Percentiles rank a stretch among this genome's conserved stretches.
phyloP scores from a whole-genome alignment of 1,140 invertebrate genomes.

The Polypedilum pembai region DNA sequence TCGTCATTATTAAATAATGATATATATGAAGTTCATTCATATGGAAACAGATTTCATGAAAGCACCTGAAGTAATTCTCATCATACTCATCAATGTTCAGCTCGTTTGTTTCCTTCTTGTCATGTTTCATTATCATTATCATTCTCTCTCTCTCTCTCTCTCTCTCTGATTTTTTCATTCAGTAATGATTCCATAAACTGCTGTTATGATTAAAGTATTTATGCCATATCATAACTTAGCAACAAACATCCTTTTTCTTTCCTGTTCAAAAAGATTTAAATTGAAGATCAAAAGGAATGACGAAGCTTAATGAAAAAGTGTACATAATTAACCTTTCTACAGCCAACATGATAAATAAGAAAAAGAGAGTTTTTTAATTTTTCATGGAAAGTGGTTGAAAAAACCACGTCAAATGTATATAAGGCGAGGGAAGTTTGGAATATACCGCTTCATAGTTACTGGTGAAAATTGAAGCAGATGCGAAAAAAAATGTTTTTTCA shows the following conservation, averaged over 20 bases:
- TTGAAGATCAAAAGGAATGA: background rate
- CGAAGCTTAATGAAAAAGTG: background rate
- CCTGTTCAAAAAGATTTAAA: background rate
- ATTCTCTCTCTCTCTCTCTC: background rate
- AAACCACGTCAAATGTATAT: background rate
- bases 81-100: background rate
- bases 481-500: background rate
- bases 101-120: background rate
- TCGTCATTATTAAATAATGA: too few relatives aligned
- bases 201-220: background rate
- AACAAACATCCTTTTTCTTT: background rate
- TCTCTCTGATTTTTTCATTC: background rate
- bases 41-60: background rate
- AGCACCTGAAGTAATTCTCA: background rate
- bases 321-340: background rate
- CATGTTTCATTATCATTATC: slow-evolving; percentile 4
- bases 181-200: background rate
- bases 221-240: background rate
- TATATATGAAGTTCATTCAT: too few relatives aligned
- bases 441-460: background rate
- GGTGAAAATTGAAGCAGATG: background rate
- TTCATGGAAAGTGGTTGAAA: background rate
- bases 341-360: background rate
- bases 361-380: background rate
- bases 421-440: background rate